These are phyloP conservation scores for Pagetopsis macropterus DNA, from an alignment of 2,797 vertebrate species.

Conservation along the genomic window DNA sequence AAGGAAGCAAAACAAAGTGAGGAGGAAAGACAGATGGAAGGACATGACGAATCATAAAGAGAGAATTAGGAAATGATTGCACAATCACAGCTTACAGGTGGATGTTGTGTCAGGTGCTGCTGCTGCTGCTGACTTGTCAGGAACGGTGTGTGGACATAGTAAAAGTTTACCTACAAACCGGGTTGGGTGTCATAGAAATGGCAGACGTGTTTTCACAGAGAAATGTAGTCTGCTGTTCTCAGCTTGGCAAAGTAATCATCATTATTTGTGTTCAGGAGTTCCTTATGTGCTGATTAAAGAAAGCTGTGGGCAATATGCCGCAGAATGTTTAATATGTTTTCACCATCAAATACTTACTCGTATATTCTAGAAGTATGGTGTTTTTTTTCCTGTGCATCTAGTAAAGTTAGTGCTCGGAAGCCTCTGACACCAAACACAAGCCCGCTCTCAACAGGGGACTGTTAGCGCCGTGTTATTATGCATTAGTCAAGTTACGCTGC, in stretches of 20 bases:
- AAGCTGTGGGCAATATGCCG: too few species aligned
- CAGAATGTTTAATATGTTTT: too few species aligned
- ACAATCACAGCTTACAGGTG: constrained; percentile 37
- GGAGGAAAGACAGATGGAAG: not conserved
- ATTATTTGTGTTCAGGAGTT: not conserved
- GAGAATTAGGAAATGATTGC: constrained; percentile 43
- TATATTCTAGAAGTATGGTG: too few species aligned
- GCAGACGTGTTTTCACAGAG: not conserved
- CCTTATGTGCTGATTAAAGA: too few species aligned
- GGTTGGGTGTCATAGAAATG: not conserved
- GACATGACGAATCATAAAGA: constrained; percentile 18
- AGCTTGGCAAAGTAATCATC: not conserved
- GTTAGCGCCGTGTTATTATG: too few species aligned
- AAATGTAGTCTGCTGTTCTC: not conserved
- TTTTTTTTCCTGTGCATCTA: too few species aligned
- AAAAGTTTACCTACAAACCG: not conserved
- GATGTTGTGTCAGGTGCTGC: constrained; percentile 42
- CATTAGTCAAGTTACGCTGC: too few species aligned
- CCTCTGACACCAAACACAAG: too few species aligned
- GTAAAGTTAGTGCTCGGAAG: too few species aligned
- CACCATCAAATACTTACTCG: too few species aligned
- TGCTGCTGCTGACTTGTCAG: constrained; percentile 51
- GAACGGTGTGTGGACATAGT: constrained; percentile 13
- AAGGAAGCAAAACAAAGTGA: constrained; percentile 13
- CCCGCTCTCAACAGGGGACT: too few species aligned